Percentiles rank a stretch among this genome's conserved stretches.
Conservation (phyloP, 1,140 invertebrate species). For the Brachionus sp. region DNA sequence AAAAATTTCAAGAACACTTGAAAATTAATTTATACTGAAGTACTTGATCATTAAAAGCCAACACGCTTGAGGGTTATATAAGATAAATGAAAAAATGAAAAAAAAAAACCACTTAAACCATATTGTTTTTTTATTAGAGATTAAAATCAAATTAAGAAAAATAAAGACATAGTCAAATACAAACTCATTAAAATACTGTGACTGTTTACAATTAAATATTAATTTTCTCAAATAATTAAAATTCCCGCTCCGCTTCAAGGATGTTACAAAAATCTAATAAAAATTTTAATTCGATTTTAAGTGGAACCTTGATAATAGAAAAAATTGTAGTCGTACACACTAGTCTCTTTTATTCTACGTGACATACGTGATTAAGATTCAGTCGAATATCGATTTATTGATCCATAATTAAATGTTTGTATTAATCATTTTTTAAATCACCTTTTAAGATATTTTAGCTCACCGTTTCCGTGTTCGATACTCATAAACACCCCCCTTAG, state of each 20-base stretch:
- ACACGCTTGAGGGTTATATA: not conserved
- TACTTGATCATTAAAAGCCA: not conserved
- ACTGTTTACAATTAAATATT: slow-evolving; percentile 21
- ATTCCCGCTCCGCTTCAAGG: slow-evolving; percentile 13
- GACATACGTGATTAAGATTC: slow-evolving; percentile 6
- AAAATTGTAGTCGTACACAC: not conserved
- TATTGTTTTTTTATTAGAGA: not conserved
- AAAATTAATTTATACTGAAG: not conserved
- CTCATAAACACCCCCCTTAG: not conserved
- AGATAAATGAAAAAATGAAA: not conserved
- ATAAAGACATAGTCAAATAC: not conserved
- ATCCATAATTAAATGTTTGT: slow-evolving; percentile 26
- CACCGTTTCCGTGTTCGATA: not conserved
- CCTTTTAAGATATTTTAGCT: not conserved
- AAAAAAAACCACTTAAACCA: not conserved
- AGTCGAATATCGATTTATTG: slow-evolving; percentile 22
- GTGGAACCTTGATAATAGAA: slow-evolving; percentile 11
- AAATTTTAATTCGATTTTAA: not conserved
- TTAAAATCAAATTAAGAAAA: slow-evolving; percentile 6
- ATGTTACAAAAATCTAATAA: not conserved
- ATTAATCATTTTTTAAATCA: slow-evolving; percentile 19
- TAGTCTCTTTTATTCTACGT: slow-evolving; percentile 4
- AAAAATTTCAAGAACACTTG: not conserved
- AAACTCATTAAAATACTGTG: slow-evolving; percentile 20
- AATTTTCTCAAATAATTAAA: not conserved